Percentiles rank a stretch among this genome's conserved stretches.
phyloP scores from a whole-genome alignment of 2,888 invertebrate genomes.

The Drosophila mercatorum region DNA sequence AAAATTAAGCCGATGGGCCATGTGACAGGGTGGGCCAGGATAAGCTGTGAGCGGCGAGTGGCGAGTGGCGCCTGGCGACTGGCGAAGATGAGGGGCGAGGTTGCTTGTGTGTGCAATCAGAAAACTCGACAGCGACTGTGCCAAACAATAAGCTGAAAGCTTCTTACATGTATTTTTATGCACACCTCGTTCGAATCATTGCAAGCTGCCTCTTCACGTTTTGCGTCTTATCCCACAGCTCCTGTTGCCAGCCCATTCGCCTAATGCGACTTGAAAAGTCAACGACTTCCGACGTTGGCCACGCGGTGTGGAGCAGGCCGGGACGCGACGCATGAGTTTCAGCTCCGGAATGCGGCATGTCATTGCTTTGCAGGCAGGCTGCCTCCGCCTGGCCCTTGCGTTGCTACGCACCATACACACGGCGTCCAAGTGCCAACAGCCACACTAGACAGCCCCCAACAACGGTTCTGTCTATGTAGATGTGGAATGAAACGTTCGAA shows the following conservation, averaged over 20 bases:
- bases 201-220: constrained; percentile 6
- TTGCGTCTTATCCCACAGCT: neutral
- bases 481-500: constrained; percentile 23
- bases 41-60: neutral
- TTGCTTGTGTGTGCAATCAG: constrained; percentile 57
- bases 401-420: constrained; percentile 9
- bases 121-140: constrained; percentile 69
- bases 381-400: constrained; percentile 16
- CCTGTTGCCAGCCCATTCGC: constrained; percentile 31
- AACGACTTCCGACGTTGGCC: constrained; percentile 70
- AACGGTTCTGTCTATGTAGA: constrained; percentile 11
- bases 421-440: constrained; percentile 31
- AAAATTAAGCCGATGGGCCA: constrained; percentile 37
- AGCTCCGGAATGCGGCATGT: constrained; percentile 44
- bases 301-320: constrained; percentile 6
- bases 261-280: constrained; percentile 80
- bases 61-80: too few relatives aligned
- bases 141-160: constrained; percentile 80
- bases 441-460: constrained; percentile 12
- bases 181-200: constrained; percentile 56
- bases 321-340: neutral
- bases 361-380: constrained; percentile 65
- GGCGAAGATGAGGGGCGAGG: neutral
- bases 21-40: neutral
- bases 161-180: constrained; percentile 79